A percentile compares a stretch with the other conserved stretches of the same genome.
phyloP scores from a whole-genome alignment of 2,113 vertebrate species.

The Gobio gobio region DNA sequence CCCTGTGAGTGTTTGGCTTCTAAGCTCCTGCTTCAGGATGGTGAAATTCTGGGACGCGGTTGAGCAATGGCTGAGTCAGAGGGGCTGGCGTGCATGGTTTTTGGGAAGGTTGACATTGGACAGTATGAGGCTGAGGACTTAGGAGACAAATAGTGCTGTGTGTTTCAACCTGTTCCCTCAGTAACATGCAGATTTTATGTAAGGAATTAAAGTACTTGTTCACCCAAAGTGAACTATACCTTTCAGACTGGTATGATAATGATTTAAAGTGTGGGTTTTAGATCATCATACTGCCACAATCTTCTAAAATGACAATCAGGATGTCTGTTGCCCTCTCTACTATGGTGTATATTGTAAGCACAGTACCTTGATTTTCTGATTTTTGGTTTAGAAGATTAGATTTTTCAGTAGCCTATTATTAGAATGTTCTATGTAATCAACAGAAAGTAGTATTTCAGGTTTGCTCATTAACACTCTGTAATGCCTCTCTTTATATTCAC shows the following conservation, averaged over 20 bases:
- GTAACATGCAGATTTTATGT: not conserved
- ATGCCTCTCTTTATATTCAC: no score
- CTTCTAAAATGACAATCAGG: not conserved
- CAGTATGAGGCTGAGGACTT: slow-evolving; percentile 5
- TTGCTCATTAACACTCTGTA: no score
- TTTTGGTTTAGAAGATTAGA: no score
- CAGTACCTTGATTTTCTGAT: no score
- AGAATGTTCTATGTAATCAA: no score
- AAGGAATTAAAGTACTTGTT: not conserved
- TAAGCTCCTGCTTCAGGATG: slow-evolving; percentile 3
- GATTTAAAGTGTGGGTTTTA: not conserved
- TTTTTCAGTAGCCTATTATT: no score
- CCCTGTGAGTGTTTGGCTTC: slow-evolving; percentile 1
- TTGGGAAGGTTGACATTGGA: slow-evolving; percentile 1
- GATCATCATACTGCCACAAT: not conserved
- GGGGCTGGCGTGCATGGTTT: not conserved
- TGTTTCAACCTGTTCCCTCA: not conserved
- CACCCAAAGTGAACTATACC: not conserved
- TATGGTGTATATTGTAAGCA: not conserved
- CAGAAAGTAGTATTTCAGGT: no score
- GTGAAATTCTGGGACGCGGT: slow-evolving; percentile 12
- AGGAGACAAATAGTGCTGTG: not conserved
- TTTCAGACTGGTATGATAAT: not conserved
- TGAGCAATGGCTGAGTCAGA: slow-evolving; percentile 32
- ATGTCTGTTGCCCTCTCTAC: not conserved